Base-by-base conservation (phyloP, 2,113 vertebrate genomes). In the Thunnus thynnus region DNA sequence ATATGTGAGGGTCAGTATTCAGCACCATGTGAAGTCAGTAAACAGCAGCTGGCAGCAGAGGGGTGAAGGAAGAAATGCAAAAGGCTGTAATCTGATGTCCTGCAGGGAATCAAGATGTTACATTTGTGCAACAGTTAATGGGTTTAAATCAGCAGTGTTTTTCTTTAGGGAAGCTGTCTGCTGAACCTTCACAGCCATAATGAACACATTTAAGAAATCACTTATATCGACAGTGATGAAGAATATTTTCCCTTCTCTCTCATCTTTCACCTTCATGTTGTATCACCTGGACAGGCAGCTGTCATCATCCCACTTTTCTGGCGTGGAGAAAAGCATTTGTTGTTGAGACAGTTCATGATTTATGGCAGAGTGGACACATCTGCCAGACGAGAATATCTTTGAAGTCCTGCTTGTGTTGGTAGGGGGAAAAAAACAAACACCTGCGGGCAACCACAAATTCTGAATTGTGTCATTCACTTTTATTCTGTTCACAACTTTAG, bases 331-430 rank as follows among this genome's bases (percentile, higher is more conserved):
- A 44, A 65, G 56, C 57, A 46, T 73, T 78, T 89, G 62, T 78
- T 72, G 36, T 63, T 61, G 17, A 76, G 57, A 51, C 69, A 70
- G 62, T 61, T 83, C 1, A 44, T 68, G 57, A 78, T 51, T 77
- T 80, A 20, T 67, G 74, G 60, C 78, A 79, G 70, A 79, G 41
- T 73, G 62, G 68, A 82, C 58, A 54, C 62, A 77, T 72, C 54
- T 88, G 80, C 50, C 74, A 72, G 61, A 73, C 13, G 10, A 69
- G 82, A 73, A 82, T 60, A 75, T 55, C 55, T 85, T 76, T 86
- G 27, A 74, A 81, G 66, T 73, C 25, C 14, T 8, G 17, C 44
- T 80, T 16, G 70, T 72, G 16, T 50, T 36, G 65, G 36, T n/a
- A 32, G 17, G 36, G 8, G 36, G 36, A 2, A 9, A 22, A 22